phyloP scores from a whole-genome alignment of 2,113 vertebrate species.

The Corythaeola cristata region DNA sequence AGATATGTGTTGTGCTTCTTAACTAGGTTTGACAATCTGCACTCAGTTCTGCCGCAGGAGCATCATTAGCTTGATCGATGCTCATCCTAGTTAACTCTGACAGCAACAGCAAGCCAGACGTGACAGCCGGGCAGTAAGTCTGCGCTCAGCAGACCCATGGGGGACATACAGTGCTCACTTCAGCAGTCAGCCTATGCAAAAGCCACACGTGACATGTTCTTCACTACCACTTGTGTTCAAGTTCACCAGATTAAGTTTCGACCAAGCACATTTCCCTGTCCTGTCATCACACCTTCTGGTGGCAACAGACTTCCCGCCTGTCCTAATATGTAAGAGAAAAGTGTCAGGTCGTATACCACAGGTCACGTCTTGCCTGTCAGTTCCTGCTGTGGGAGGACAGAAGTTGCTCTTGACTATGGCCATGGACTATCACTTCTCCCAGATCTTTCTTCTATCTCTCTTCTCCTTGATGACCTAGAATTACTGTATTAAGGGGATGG shows the following conservation, averaged over 20 bases:
- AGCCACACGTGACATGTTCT: not conserved
- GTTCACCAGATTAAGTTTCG: not conserved
- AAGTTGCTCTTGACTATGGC: rapidly evolving
- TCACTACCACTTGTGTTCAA: rapidly evolving
- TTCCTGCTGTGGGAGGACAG: not conserved
- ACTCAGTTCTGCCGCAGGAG: not conserved
- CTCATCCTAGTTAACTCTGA: not conserved
- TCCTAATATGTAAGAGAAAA: not conserved
- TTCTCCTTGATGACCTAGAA: not conserved
- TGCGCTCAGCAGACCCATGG: not conserved
- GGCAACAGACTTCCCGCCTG: not conserved
- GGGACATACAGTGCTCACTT: not conserved
- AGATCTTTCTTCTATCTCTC: not conserved
- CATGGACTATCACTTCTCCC: not conserved
- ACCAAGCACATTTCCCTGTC: not conserved
- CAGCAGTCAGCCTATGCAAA: not conserved
- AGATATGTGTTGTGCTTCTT: not conserved
- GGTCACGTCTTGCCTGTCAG: not conserved
- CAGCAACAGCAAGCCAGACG: not conserved
- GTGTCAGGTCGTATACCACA: not conserved
- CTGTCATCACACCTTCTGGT: not conserved
- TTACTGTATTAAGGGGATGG: not conserved
- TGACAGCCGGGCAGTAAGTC: not conserved
- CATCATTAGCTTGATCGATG: not conserved
- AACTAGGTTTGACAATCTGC: not conserved